Evolutionary conservation across 2,888 invertebrate genomes (phyloP).

Genomic region (Helicoverpa assulta): DNA sequence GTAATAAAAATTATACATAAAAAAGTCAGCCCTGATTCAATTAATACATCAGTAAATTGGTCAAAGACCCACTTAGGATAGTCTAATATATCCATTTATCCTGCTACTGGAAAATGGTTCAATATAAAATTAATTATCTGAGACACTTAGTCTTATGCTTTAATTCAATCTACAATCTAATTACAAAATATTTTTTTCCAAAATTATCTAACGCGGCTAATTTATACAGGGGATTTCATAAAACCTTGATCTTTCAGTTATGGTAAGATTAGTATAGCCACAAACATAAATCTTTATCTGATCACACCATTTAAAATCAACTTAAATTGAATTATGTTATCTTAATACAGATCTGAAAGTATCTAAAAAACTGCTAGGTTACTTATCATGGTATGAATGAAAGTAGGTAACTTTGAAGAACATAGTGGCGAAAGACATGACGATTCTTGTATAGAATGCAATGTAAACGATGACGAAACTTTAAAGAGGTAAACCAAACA

Average conservation of each 20-base stretch:
- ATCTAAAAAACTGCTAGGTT: background rate
- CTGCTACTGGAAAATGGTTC: too few species aligned
- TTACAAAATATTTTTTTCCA: background rate
- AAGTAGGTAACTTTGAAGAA: background rate
- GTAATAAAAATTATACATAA: too few species aligned
- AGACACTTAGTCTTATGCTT: too few species aligned
- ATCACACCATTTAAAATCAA: constrained; percentile 20
- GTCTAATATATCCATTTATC: too few species aligned
- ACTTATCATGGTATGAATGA: too few species aligned
- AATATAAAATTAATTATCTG: too few species aligned
- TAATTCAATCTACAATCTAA: too few species aligned
- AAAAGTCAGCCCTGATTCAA: too few species aligned
- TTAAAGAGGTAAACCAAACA: constrained; percentile 46
- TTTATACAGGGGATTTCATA: constrained; percentile 1
- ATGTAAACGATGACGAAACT: constrained; percentile 50
- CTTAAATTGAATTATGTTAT: constrained; percentile 37
- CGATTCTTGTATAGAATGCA: constrained; percentile 32
- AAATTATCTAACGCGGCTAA: background rate
- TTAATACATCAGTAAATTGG: too few species aligned
- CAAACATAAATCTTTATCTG: background rate
- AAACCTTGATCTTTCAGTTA: background rate
- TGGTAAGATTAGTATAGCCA: constrained; percentile 9
- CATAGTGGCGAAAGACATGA: constrained; percentile 9
- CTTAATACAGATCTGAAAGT: constrained; percentile 29
- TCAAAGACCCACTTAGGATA: too few species aligned